phyloP scores from a whole-genome alignment of 2,888 invertebrate genomes.

The Emesis furor region DNA sequence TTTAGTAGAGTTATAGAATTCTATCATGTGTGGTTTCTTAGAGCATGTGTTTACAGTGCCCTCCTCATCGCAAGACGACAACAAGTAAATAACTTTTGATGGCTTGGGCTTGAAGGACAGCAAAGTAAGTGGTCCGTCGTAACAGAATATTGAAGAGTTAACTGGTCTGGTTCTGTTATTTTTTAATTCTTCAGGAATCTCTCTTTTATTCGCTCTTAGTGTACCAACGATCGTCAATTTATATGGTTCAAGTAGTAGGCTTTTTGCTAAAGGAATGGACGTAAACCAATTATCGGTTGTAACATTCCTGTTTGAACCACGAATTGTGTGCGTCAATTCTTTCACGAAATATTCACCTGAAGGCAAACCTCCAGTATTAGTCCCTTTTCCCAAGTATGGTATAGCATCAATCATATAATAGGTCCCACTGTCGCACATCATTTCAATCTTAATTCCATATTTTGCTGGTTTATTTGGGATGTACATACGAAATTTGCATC shows the following conservation, averaged over 20 bases:
- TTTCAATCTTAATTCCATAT: slow-evolving; percentile 21
- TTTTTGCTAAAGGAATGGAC: slow-evolving; percentile 74
- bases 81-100: too few relatives aligned
- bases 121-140: too few relatives aligned
- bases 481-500: slow-evolving; percentile 35
- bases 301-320: slow-evolving; percentile 57
- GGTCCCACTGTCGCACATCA: slow-evolving; percentile 27
- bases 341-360: slow-evolving; percentile 49
- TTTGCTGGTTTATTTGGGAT: slow-evolving; percentile 35
- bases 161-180: too few relatives aligned
- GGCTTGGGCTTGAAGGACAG: too few relatives aligned
- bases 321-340: slow-evolving; percentile 43
- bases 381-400: slow-evolving; percentile 28
- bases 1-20: too few relatives aligned
- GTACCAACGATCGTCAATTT: too few relatives aligned
- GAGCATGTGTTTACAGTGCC: too few relatives aligned
- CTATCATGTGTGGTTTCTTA: too few relatives aligned
- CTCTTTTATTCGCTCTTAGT: too few relatives aligned
- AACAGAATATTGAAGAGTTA: too few relatives aligned
- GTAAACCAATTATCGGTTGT: slow-evolving; percentile 79
- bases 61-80: too few relatives aligned
- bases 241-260: slow-evolving; percentile 40
- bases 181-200: too few relatives aligned
- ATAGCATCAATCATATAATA: slow-evolving; percentile 30
- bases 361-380: slow-evolving; percentile 33